Conservation (phyloP, 1,140 invertebrate genomes). For the Pseudomyrmex sp. region DNA sequence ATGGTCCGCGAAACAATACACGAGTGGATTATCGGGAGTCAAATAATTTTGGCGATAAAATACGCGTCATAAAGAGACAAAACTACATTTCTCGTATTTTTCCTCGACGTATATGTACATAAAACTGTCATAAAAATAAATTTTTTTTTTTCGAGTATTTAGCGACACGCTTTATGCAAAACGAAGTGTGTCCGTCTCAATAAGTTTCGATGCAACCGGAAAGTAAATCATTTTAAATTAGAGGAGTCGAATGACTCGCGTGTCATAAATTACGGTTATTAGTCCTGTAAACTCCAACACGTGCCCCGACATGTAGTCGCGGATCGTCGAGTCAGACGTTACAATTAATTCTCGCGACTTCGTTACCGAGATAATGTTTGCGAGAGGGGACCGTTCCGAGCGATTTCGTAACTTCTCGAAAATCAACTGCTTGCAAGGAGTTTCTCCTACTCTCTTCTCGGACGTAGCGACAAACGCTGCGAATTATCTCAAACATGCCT, state of each 20-base stretch:
- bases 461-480: conserved; percentile 11
- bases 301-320: conserved; percentile 3
- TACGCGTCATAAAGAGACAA: neutral
- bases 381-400: neutral
- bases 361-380: conserved; percentile 55
- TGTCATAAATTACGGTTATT: conserved; percentile 32
- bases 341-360: conserved; percentile 48
- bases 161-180: no score
- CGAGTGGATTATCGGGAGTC: neutral
- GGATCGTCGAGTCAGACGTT: conserved; percentile 44
- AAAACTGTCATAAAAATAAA: no score
- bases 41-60: neutral
- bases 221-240: conserved; percentile 4
- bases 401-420: conserved; percentile 41
- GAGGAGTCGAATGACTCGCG: neutral
- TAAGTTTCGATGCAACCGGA: neutral
- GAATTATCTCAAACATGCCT: conserved; percentile 1
- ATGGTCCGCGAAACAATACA: conserved; percentile 11
- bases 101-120: no score
- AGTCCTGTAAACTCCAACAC: conserved; percentile 20
- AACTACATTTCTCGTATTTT: neutral
- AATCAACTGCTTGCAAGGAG: conserved; percentile 38
- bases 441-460: neutral
- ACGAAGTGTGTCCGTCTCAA: neutral
- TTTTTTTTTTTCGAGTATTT: no score